Evolutionary conservation across 2,888 invertebrate genomes (phyloP), one percentile per base, ranked within the genome.

Genomic region (Deladenus siricidicola): DNA sequence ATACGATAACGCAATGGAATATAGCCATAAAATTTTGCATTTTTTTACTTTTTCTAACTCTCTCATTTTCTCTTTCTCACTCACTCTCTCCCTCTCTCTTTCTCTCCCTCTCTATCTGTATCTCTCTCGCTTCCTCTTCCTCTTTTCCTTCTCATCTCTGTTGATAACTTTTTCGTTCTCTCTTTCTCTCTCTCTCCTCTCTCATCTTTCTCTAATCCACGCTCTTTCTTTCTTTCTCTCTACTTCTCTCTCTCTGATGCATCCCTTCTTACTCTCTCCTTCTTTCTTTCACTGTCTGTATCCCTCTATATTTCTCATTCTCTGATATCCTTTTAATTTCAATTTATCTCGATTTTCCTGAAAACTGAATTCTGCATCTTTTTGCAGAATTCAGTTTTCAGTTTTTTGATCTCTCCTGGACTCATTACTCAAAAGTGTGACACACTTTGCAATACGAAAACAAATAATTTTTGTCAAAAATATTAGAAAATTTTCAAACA

Each of bases 321-420:
- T 34, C 39, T 14, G 14, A 10, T 14, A 14, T 14, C 14, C 39
- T 10, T 14, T 34, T 34, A 10, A 34, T 34, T 34, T 34, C 14
- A 34, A 14, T 14, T 34, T 34, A 34, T 34, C 6, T 34, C 39
- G 14, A 10, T 34, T 14, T 14, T 34, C 39, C 14, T 34, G 14
- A 34, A 34, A 34, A 10, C 14, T 34, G 39, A 34, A 34, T 34
- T 34, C 14, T 10, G 14, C 14, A 34, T 10, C 14, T 34, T 34
- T 34, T 34, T 14, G 14, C 14, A 10, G 8, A 10, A 34, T 34
- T 34, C 39, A 34, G 14, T 67, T 50, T 68, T 66, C 53, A 67
- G 49, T 43, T 55, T 58, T 28, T 53, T 30, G 19, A 67, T 65
- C n/a, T n/a, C n/a, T n/a, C n/a, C n/a, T n/a, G n/a, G n/a, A n/a